These are phyloP conservation scores for Dromius quadrimaculatus DNA, from an alignment of 2,888 invertebrate genomes.

Conservation along the genomic window DNA sequence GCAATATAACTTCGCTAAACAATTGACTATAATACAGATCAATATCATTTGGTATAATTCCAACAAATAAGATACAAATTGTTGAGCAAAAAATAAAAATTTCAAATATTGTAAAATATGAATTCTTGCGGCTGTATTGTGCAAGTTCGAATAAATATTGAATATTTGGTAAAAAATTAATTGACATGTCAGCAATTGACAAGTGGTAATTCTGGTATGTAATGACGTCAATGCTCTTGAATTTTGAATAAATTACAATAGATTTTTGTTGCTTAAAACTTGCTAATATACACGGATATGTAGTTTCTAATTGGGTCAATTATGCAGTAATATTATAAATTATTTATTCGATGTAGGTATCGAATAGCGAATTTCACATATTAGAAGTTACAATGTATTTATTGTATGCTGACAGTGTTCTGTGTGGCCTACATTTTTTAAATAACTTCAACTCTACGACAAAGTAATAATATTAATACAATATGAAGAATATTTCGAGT, in stretches of 20 bases:
- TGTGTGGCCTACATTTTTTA: too few relatives aligned
- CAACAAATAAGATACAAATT: too few relatives aligned
- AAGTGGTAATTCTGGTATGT: neutral
- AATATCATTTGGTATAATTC: neutral
- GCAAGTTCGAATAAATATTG: neutral
- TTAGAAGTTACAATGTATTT: neutral
- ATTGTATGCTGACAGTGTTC: too few relatives aligned
- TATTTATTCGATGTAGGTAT: conserved; percentile 7
- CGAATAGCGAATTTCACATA: conserved; percentile 5
- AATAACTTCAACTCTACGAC: too few relatives aligned
- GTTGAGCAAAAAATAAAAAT: neutral
- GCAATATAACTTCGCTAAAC: neutral
- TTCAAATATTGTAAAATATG: too few relatives aligned
- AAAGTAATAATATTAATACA: too few relatives aligned
- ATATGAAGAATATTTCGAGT: too few relatives aligned
- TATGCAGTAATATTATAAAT: too few relatives aligned
- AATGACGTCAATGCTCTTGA: neutral
- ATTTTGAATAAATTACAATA: conserved; percentile 25
- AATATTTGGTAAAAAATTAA: neutral
- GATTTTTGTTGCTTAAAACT: conserved; percentile 16
- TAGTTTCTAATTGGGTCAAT: conserved; percentile 1
- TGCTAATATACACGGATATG: conserved; percentile 9
- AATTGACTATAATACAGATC: neutral
- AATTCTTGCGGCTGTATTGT: neutral
- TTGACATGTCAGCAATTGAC: conserved; percentile 6